A percentile compares a stretch with the other conserved stretches of the same genome.
Evolutionary conservation across 2,888 invertebrate genomes (phyloP).

Genomic region (Agrotis exclamationis): DNA sequence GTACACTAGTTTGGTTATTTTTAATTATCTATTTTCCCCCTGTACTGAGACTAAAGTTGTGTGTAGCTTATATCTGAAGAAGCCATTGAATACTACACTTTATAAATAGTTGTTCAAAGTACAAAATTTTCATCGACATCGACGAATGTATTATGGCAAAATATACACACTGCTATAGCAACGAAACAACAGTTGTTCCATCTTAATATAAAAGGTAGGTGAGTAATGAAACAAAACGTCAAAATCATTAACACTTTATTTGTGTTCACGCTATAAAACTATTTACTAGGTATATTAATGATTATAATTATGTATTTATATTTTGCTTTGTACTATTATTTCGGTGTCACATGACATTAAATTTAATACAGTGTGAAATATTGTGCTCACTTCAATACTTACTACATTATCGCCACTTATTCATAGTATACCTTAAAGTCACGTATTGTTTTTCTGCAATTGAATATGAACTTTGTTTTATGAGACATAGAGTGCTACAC

Average conservation of each 20-base stretch:
- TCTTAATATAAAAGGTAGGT: neutral
- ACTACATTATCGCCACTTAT: neutral
- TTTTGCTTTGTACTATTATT: conserved; percentile 4
- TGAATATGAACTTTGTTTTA: neutral
- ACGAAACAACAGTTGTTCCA: too few species aligned
- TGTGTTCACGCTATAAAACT: conserved; percentile 21
- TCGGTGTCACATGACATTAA: neutral
- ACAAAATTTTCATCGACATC: neutral
- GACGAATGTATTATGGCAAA: neutral
- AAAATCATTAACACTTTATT: conserved; percentile 37
- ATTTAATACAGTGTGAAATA: neutral
- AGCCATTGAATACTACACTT: neutral
- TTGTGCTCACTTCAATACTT: neutral
- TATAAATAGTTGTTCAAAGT: neutral
- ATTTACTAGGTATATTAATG: conserved; percentile 3
- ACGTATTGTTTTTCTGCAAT: neutral
- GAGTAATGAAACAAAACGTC: conserved; percentile 9
- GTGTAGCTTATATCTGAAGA: too few species aligned
- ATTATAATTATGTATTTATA: neutral
- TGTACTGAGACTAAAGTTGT: too few species aligned
- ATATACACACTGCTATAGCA: too few species aligned
- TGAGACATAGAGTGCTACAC: neutral
- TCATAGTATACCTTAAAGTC: neutral
- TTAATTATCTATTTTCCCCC: too few species aligned
- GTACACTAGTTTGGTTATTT: neutral